A percentile compares a stretch with the other conserved stretches of the same genome.
Conservation (phyloP, 1,140 invertebrate species). For the Gryon sp. region DNA sequence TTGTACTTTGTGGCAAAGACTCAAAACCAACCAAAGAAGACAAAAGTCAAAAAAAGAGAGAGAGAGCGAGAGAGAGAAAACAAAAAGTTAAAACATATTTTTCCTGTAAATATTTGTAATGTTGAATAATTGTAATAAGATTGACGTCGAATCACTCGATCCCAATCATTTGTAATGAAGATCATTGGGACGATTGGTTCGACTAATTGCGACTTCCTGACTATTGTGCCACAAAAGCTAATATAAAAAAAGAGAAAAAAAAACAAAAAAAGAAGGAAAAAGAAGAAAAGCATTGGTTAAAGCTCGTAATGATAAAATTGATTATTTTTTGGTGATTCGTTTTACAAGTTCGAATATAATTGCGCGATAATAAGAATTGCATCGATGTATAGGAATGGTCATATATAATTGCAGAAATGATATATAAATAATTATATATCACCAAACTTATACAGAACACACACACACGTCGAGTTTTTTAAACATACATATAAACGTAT, state of each 20-base stretch:
- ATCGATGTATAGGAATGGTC: background rate
- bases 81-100: conserved; percentile 60
- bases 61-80: too few species aligned
- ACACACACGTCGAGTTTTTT: conserved; percentile 1
- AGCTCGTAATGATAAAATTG: conserved; percentile 11
- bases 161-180: conserved; percentile 15
- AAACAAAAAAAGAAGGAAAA: too few species aligned
- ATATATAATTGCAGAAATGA: background rate
- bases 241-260: conserved; percentile 21
- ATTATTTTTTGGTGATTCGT: conserved; percentile 21
- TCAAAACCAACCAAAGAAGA: too few species aligned
- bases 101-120: conserved; percentile 48
- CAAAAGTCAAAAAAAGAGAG: too few species aligned
- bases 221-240: conserved; percentile 52
- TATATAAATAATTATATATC: background rate
- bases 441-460: background rate
- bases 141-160: conserved; percentile 45
- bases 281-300: too few species aligned
- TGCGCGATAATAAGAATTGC: conserved; percentile 15
- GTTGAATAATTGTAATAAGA: conserved; percentile 43
- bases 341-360: conserved; percentile 23
- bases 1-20: conserved; percentile 76
- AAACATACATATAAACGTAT: too few species aligned
- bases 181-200: conserved; percentile 34
- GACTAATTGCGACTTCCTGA: conserved; percentile 51